phyloP scores from a whole-genome alignment of 2,888 invertebrate genomes.

The Eristalis tenax region DNA sequence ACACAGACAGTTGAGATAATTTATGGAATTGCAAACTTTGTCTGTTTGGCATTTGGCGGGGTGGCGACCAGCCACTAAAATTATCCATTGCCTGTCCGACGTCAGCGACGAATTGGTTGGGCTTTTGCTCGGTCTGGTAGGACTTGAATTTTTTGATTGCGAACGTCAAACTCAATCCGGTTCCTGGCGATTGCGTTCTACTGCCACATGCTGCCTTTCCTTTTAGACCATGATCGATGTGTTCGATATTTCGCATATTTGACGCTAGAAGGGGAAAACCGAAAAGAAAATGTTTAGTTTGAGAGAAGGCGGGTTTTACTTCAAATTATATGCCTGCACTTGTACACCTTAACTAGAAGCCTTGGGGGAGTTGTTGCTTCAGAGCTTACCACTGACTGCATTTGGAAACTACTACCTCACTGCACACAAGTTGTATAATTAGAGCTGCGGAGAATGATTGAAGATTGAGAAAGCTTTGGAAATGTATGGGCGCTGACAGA shows the following conservation, averaged over 20 bases:
- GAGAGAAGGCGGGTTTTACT: no score
- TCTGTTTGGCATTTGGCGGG: neutral
- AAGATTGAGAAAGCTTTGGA: no score
- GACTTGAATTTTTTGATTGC: neutral
- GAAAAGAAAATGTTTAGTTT: neutral
- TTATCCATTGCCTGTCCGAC: neutral
- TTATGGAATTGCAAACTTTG: neutral
- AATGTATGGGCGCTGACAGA: no score
- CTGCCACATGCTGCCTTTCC: neutral
- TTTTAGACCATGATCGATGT: neutral
- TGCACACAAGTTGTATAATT: no score
- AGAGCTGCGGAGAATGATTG: no score
- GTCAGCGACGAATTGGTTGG: neutral
- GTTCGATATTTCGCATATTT: neutral
- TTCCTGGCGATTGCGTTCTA: neutral
- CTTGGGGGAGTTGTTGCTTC: neutral
- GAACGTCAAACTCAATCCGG: neutral
- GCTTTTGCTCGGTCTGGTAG: neutral
- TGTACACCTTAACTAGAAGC: neutral
- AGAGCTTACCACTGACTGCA: no score
- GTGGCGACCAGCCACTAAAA: neutral
- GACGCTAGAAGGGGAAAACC: neutral
- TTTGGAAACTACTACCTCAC: no score
- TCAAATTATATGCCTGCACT: no score
- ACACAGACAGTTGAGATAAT: neutral